Evolutionary conservation across 2,888 invertebrate genomes (phyloP), one percentile per base, ranked within the genome.

Genomic region (Lithosia quadra): DNA sequence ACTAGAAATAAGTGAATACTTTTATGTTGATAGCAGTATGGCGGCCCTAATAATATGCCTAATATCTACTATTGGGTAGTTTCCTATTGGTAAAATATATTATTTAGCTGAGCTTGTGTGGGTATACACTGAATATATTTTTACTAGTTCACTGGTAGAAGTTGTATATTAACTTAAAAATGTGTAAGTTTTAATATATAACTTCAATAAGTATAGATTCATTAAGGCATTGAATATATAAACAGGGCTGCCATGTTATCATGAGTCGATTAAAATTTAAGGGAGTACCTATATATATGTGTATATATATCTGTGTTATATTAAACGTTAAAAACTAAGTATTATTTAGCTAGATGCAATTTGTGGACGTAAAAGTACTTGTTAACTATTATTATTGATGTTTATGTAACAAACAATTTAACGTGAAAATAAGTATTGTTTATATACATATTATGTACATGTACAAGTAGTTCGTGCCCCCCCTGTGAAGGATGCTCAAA

Each of bases 1-100:
- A 82, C 68, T 73, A 65, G 78, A 82, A 84, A 83, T 64, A 65
- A 82, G 83, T 86, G 83, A 82, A 86, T 76, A 85, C 73, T 11
- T 63, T 64, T 10, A 61, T 63, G n/a, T 59, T 18, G 22, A 43
- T n/a, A 62, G 67, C 73, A 49, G 8, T 49, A 49, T 49, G 49
- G 49, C 49, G n/a, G 49, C 49, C n/a, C n/a, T n/a, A 18, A 0
- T 18, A 5, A 18, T 49, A 49, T 49, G n/a, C n/a, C 49, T n/a
- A n/a, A 43, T 43, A 43, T 43, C 43, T 18, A 43, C 43, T 43
- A 43, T 43, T 18, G 43, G 43, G 43, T 43, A 18, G 18, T 43
- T 18, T 18, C 18, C 18, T 43, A 18, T 43, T 18, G 15, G 18
- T 15, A 13, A 39, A 15, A 39, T 15, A 4, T n/a, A n/a, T n/a